Evolutionary conservation across 2,113 vertebrate species (phyloP).

Genomic region (Seriola quinqueradiata): DNA sequence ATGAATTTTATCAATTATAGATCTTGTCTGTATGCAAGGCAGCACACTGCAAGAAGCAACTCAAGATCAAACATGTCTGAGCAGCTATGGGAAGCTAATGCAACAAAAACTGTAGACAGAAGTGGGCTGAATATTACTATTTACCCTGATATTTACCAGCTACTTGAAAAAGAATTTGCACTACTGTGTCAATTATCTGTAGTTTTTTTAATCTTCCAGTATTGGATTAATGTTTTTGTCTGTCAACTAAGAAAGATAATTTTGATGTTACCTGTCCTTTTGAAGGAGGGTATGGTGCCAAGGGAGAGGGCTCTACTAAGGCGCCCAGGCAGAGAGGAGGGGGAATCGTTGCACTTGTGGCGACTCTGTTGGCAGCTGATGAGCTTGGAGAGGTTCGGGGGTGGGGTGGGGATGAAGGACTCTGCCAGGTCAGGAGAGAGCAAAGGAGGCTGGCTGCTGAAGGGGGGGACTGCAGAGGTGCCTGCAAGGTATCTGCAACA

Average conservation of each 20-base stretch:
- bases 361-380: constrained; percentile 86
- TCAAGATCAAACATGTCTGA: constrained; percentile 12
- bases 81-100: background rate
- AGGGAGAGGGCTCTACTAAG: constrained; percentile 92
- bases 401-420: constrained; percentile 88
- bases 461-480: constrained; percentile 77
- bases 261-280: constrained; percentile 86
- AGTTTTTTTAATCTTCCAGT: too few species aligned
- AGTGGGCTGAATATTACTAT: background rate
- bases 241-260: background rate
- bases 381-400: constrained; percentile 90
- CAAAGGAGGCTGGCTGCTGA: constrained; percentile 69
- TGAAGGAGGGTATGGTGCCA: constrained; percentile 93
- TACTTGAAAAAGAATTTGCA: background rate
- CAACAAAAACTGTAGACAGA: background rate
- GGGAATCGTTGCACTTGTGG: constrained; percentile 84
- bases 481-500: constrained; percentile 90
- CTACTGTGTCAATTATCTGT: too few species aligned
- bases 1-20: background rate
- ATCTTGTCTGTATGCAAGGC: background rate
- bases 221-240: background rate
- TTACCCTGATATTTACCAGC: too few species aligned
- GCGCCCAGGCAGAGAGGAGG: constrained; percentile 92
- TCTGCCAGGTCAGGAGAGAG: constrained; percentile 66
- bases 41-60: background rate